These are phyloP conservation scores for Diadophis punctatus DNA, from an alignment of 2,113 vertebrate species.

Conservation along the genomic window DNA sequence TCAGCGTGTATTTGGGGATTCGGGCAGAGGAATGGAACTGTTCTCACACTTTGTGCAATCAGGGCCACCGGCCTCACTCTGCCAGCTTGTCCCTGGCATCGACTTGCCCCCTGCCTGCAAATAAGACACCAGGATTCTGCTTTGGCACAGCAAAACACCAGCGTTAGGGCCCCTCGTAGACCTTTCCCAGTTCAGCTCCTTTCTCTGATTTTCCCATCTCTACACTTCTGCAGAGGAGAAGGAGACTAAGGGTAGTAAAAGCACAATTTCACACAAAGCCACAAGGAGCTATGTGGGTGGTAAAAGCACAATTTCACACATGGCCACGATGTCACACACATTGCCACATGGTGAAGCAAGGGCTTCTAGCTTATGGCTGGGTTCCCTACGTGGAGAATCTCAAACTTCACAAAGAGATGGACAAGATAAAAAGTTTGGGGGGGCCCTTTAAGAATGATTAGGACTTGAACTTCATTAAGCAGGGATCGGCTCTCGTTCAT, in stretches of 20 bases:
- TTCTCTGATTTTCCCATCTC: not conserved
- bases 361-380: too few relatives aligned
- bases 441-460: not conserved
- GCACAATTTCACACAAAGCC: too few relatives aligned
- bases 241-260: not conserved
- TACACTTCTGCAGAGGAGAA: not conserved
- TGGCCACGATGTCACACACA: not conserved
- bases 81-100: too few relatives aligned
- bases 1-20: not conserved
- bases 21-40: not conserved
- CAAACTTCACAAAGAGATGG: not conserved
- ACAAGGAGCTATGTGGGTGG: too few relatives aligned
- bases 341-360: not conserved
- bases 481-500: not conserved
- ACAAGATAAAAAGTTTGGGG: not conserved
- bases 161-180: not conserved
- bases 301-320: too few relatives aligned
- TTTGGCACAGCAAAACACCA: too few relatives aligned
- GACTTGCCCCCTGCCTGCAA: too few relatives aligned
- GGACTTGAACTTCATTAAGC: not conserved
- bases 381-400: not conserved
- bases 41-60: not conserved
- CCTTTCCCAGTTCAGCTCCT: not conserved
- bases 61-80: too few relatives aligned
- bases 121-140: too few relatives aligned